A percentile compares a stretch with the other conserved stretches of the same genome.
phyloP scores from a whole-genome alignment of 2,113 vertebrate genomes.

The Corythaixoides concolor region DNA sequence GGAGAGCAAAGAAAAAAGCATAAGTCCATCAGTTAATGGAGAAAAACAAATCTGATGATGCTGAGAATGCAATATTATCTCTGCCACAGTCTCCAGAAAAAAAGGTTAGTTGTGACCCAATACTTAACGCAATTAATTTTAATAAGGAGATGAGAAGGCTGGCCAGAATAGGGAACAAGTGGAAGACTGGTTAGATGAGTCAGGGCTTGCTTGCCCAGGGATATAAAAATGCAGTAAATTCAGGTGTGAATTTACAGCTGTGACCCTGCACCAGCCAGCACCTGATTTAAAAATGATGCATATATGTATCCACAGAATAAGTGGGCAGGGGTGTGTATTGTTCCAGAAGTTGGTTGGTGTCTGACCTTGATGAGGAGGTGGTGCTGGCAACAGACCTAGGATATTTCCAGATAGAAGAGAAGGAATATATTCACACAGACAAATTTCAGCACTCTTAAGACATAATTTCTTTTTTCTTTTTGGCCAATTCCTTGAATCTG shows the following conservation, averaged over 20 bases:
- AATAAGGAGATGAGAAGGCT: background rate
- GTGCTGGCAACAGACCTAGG: background rate
- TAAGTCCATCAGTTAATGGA: conserved; percentile 5
- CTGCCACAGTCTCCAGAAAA: background rate
- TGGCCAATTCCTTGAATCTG: background rate
- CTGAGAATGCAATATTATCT: background rate
- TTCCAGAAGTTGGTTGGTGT: background rate
- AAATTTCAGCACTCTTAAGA: background rate
- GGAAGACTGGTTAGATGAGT: background rate
- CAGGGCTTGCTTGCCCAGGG: background rate
- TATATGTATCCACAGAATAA: background rate
- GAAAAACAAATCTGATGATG: background rate
- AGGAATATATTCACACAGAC: background rate
- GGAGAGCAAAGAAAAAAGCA: background rate
- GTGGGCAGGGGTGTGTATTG: background rate
- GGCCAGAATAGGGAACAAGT: background rate
- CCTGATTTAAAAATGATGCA: background rate
- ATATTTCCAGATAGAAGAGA: background rate
- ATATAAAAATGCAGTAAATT: background rate
- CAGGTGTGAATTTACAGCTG: background rate
- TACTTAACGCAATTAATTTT: background rate
- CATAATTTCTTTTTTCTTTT: background rate
- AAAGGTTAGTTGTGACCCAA: background rate
- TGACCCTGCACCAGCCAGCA: background rate
- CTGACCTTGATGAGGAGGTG: background rate